These are phyloP conservation scores for Athalia cordata DNA, from an alignment of 2,888 invertebrate species.

Conservation along the genomic window DNA sequence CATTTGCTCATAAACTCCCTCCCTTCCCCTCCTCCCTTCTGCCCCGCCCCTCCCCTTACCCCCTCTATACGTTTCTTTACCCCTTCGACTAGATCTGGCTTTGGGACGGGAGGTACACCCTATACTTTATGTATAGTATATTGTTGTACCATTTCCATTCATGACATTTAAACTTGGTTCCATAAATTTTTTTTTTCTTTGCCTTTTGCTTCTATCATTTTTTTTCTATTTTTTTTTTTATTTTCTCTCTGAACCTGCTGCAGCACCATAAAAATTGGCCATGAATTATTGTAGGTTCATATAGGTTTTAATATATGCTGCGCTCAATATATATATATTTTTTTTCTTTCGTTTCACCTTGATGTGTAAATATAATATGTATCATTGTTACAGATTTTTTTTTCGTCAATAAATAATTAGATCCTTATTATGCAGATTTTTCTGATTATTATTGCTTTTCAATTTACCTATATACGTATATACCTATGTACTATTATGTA, in stretches of 20 bases:
- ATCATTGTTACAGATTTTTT: neutral
- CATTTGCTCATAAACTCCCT: constrained; percentile 22
- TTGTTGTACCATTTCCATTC: constrained; percentile 7
- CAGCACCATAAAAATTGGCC: too few relatives aligned
- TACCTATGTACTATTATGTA: too few relatives aligned
- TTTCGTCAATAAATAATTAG: neutral
- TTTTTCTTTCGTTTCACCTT: neutral
- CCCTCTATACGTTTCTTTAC: neutral
- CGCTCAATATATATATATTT: too few relatives aligned
- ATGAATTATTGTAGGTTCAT: neutral
- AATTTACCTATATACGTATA: too few relatives aligned
- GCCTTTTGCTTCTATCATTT: too few relatives aligned
- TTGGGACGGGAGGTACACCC: neutral
- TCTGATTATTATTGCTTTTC: too few relatives aligned
- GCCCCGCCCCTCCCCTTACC: neutral
- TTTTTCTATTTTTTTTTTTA: neutral
- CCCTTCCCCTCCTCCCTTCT: neutral
- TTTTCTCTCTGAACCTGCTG: neutral
- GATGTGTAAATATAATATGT: neutral
- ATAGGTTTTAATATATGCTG: neutral
- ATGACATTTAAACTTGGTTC: constrained; percentile 22
- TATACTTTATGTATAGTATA: neutral
- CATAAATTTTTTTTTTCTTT: neutral
- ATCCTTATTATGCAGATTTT: too few relatives aligned
- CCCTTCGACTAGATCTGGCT: neutral